Evolutionary conservation across 2,113 vertebrate genomes (phyloP), one percentile per base, ranked within the genome.

Genomic region (Myrmecophaga tridactyla): DNA sequence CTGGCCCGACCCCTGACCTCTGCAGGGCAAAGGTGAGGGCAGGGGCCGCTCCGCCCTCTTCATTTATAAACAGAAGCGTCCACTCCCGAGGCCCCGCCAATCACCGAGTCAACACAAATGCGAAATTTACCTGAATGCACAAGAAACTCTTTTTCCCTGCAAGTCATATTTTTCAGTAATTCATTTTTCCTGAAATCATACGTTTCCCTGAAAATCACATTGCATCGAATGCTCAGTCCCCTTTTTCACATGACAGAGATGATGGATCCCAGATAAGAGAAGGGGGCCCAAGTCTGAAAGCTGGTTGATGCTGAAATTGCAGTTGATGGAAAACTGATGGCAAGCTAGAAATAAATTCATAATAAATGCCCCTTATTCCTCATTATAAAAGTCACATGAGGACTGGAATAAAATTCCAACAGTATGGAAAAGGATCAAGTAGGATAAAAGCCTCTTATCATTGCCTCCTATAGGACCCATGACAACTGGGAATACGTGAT

Each of bases 331-430:
- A 95, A 86, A 77, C 9, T 34, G 31, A 89, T 75, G 78, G 27
- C 11, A 96, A 87, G 31, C 39, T 39, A 80, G 90, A 86, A 90
- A 39, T 67, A 67, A 65, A 70, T 70, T 93, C 65, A 89, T 89
- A 93, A 93, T 34, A 43, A 60, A 41, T 34, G n/a, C 89, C 36
- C 51, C 34, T 86, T 29, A 25, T 41, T 89, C 63, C 31, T 36
- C 58, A 83, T 63, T 78, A 21, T 84, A 86, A 94, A 77, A 80
- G 67, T 53, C 87, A 75, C 31, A 58, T 1, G 7, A 67, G 73
- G 48, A 20, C 23, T 70, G 60, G 31, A 84, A 93, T 69, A 89
- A 76, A 46, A 34, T 23, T 63, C 31, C 70, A 89, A 34, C 2
- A 14, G n/a, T 78, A n/a, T 18, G 88, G 29, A 75, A 63, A 17